phyloP scores from a whole-genome alignment of 2,888 invertebrate species.

The Microctonus hyperodae region DNA sequence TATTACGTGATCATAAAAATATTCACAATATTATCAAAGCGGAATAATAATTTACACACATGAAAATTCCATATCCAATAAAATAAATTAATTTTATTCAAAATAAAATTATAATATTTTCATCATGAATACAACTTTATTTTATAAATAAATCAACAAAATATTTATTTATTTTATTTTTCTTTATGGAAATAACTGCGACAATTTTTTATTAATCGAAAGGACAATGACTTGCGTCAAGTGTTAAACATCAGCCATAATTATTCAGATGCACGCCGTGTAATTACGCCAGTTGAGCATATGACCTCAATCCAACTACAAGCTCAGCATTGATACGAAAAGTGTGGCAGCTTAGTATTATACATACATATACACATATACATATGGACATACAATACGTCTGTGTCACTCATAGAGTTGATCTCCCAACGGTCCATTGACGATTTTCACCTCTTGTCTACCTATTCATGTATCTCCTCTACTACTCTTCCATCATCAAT shows the following conservation, averaged over 20 bases:
- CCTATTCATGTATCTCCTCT: background rate
- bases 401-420: background rate
- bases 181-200: too few relatives aligned
- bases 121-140: background rate
- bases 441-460: background rate
- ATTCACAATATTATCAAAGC: background rate
- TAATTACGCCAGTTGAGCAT: slow-evolving; percentile 7
- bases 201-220: background rate
- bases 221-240: background rate
- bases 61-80: background rate
- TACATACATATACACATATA: too few relatives aligned
- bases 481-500: background rate
- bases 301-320: slow-evolving; percentile 5
- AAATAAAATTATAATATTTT: too few relatives aligned
- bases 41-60: background rate
- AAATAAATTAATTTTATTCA: background rate
- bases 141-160: background rate
- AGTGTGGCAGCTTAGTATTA: background rate
- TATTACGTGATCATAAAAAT: background rate
- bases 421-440: background rate
- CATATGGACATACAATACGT: background rate
- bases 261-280: slow-evolving; percentile 6
- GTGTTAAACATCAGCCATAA: background rate
- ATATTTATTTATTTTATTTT: background rate
- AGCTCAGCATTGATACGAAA: background rate